Evolutionary conservation across 2,113 vertebrate species (phyloP).

Genomic region (Bolborhynchus lineola): DNA sequence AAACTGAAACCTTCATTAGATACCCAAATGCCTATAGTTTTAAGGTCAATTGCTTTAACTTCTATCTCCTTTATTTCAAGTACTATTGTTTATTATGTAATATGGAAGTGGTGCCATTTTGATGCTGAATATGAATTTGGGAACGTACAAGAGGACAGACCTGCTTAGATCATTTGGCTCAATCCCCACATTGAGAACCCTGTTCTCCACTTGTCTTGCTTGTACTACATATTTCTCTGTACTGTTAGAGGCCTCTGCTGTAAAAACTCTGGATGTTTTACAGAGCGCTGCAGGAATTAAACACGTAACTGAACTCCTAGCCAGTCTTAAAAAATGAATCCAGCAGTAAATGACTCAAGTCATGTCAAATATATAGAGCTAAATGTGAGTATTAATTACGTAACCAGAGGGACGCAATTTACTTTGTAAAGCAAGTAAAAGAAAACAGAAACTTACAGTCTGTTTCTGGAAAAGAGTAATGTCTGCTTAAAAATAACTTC

Average conservation of each 20-base stretch:
- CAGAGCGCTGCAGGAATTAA: neutral
- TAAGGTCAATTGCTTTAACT: neutral
- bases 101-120: neutral
- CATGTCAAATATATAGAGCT: neutral
- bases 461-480: conserved; percentile 35
- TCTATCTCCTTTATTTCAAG: neutral
- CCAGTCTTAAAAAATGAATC: neutral
- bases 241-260: neutral
- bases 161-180: neutral
- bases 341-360: neutral
- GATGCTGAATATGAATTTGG: neutral
- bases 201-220: neutral
- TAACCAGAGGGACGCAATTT: conserved; percentile 8
- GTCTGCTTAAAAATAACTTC: conserved; percentile 44
- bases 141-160: neutral
- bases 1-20: neutral
- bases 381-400: conserved; percentile 28
- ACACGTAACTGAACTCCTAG: neutral
- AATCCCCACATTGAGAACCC: neutral
- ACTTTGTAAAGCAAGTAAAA: conserved; percentile 47
- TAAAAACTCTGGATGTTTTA: neutral
- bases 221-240: neutral
- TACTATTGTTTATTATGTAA: neutral
- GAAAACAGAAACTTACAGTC: conserved; percentile 22
- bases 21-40: neutral